phyloP scores from a whole-genome alignment of 2,888 invertebrate species.

The Gastrophysa polygoni region DNA sequence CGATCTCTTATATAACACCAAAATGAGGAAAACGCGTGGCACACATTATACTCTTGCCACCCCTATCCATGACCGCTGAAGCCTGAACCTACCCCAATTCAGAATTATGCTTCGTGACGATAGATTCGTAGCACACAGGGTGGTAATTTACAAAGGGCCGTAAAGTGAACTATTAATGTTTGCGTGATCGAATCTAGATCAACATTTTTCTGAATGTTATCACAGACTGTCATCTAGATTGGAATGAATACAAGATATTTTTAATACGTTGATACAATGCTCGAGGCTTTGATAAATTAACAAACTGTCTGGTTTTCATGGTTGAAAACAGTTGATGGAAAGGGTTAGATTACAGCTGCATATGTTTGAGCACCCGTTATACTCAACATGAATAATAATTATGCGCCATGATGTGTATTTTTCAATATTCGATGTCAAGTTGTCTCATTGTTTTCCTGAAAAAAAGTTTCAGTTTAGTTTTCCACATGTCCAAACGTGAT shows the following conservation, averaged over 20 bases:
- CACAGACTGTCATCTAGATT: too few species aligned
- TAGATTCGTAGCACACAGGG: background rate
- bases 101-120: background rate
- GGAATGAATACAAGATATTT: too few species aligned
- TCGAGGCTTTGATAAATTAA: background rate
- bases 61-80: too few species aligned
- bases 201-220: background rate
- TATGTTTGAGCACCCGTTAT: background rate
- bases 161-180: background rate
- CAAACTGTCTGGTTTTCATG: background rate
- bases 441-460: too few species aligned
- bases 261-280: too few species aligned
- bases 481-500: too few species aligned
- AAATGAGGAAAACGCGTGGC: constrained; percentile 18
- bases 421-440: too few species aligned
- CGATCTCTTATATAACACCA: constrained; percentile 7
- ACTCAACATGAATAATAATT: too few species aligned
- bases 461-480: too few species aligned
- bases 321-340: background rate
- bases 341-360: background rate
- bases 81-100: constrained; percentile 16
- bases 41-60: constrained; percentile 7
- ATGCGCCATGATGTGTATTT: too few species aligned
- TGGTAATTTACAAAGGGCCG: background rate
- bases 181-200: background rate